These are phyloP conservation scores for Oopsacas minuta DNA, from an alignment of 37 sponge, comb jelly and placozoan genomes.

Conservation along the genomic window DNA sequence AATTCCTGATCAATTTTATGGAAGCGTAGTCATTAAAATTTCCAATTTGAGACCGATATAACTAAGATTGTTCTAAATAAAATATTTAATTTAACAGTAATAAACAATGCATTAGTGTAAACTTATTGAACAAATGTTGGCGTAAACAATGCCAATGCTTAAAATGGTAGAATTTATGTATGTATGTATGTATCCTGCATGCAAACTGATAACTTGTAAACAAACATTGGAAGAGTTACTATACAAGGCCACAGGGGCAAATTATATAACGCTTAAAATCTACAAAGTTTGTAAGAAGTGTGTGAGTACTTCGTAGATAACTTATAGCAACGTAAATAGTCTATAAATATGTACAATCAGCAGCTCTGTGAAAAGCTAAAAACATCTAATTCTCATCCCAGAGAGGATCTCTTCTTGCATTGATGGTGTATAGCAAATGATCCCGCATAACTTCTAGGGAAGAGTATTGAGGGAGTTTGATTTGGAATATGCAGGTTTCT, in stretches of 20 bases:
- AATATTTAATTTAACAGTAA: too few relatives aligned
- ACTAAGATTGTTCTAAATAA: too few relatives aligned
- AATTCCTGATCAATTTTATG: too few relatives aligned
- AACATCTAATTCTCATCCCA: conserved; percentile 44
- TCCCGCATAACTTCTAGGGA: conserved; percentile 68
- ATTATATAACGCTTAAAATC: conserved; percentile 11
- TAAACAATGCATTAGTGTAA: too few relatives aligned
- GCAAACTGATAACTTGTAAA: neutral
- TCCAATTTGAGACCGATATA: too few relatives aligned
- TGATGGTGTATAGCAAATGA: conserved; percentile 71
- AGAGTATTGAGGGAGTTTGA: conserved; percentile 89
- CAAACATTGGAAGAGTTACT: neutral
- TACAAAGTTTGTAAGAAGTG: conserved; percentile 12
- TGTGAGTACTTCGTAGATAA: conserved; percentile 15
- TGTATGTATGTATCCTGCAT: neutral
- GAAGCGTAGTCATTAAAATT: too few relatives aligned
- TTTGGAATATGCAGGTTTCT: conserved; percentile 94
- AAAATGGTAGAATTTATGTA: neutral
- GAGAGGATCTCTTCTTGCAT: conserved; percentile 85
- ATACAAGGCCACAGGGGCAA: conserved; percentile 1
- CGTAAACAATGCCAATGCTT: too few relatives aligned
- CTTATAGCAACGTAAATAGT: conserved; percentile 15
- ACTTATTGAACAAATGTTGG: too few relatives aligned
- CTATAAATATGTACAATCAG: conserved; percentile 1
- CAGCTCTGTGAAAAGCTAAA: conserved; percentile 15